These are phyloP conservation scores for Chalcis sispes DNA, from an alignment of 2,888 invertebrate genomes.

Conservation along the genomic window DNA sequence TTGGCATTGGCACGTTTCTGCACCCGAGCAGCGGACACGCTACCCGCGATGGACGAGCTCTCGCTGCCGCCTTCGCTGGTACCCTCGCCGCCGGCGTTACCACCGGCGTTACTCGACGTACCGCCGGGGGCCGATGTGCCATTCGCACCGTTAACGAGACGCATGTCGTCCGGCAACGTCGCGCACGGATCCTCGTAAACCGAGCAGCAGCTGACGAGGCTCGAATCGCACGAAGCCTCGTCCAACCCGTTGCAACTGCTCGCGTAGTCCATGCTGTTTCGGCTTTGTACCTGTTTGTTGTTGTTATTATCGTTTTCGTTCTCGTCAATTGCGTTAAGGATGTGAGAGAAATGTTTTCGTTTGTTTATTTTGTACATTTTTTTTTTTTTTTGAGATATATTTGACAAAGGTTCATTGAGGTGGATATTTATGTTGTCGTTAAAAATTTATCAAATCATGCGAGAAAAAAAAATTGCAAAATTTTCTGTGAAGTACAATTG, in stretches of 20 bases:
- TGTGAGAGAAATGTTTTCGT: neutral
- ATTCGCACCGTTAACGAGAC: conserved; percentile 57
- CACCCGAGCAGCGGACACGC: conserved; percentile 71
- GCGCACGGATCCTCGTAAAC: conserved; percentile 82
- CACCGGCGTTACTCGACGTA: conserved; percentile 82
- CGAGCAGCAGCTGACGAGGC: conserved; percentile 86
- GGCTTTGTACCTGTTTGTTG: conserved; percentile 70
- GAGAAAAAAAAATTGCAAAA: no score
- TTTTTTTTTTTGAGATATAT: no score
- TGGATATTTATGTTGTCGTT: no score
- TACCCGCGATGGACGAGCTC: conserved; percentile 84
- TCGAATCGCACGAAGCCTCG: conserved; percentile 86
- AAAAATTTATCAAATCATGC: no score
- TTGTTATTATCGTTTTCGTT: no score
- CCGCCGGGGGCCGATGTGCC: no score
- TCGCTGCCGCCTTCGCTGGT: conserved; percentile 87
- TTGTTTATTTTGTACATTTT: no score
- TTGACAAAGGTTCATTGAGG: no score
- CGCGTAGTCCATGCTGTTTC: conserved; percentile 82
- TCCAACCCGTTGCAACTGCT: conserved; percentile 81
- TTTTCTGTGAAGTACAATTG: no score
- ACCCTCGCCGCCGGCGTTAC: conserved; percentile 75
- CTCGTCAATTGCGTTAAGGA: no score
- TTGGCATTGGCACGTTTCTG: conserved; percentile 74
- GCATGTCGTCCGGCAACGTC: conserved; percentile 72